These are phyloP conservation scores for Galeruca laticollis DNA, from an alignment of 2,888 invertebrate species.

Conservation along the genomic window DNA sequence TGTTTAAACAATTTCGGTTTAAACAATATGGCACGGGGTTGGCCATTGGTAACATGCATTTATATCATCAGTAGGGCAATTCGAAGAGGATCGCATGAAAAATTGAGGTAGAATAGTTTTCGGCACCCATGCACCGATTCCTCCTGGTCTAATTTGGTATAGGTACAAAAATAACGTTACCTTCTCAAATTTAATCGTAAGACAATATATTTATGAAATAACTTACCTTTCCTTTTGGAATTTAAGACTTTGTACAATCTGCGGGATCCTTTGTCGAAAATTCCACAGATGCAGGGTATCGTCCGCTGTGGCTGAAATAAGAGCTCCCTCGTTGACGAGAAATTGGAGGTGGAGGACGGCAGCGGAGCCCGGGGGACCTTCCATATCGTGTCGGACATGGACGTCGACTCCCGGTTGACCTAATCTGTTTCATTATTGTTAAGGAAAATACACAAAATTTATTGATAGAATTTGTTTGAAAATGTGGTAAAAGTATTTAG, in stretches of 20 bases:
- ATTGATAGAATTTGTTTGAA: neutral
- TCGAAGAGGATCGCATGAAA: no score
- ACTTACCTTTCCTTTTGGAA: slow-evolving; percentile 95
- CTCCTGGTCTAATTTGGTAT: no score
- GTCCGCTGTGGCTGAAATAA: slow-evolving; percentile 95
- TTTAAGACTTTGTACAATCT: slow-evolving; percentile 96
- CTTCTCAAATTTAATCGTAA: no score
- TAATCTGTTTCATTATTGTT: slow-evolving; percentile 74
- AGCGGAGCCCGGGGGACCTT: slow-evolving; percentile 68
- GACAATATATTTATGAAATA: no score
- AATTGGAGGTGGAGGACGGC: slow-evolving; percentile 94
- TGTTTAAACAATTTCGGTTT: no score
- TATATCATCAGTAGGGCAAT: no score
- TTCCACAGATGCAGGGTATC: slow-evolving; percentile 98
- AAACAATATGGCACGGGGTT: no score
- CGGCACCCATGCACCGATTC: no score
- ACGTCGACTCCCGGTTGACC: slow-evolving; percentile 98
- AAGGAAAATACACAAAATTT: slow-evolving; percentile 60
- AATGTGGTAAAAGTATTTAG: no score
- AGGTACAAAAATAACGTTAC: no score
- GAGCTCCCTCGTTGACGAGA: slow-evolving; percentile 96
- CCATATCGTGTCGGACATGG: slow-evolving; percentile 87
- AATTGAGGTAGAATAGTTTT: no score
- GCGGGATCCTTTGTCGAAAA: slow-evolving; percentile 93
- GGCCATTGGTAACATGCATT: no score